Conservation (phyloP, 1,140 invertebrate species). For the Heliconius hewitsoni region DNA sequence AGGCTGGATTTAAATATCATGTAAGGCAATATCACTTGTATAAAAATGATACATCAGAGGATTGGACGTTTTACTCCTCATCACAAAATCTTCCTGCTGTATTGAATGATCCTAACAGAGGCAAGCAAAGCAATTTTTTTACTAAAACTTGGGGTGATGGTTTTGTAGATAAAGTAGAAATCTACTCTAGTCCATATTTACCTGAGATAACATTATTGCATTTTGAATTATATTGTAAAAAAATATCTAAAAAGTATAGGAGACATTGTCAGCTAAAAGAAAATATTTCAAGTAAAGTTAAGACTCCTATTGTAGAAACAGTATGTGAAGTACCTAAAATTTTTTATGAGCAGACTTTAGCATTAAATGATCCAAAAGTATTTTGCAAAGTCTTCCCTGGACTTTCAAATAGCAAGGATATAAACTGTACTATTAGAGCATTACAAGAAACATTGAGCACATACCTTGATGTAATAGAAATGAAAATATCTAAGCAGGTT, state of each 20-base stretch:
- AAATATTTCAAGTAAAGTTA: conserved; percentile 63
- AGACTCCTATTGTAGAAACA: conserved; percentile 66
- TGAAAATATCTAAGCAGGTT: conserved; percentile 97
- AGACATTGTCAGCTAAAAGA: conserved; percentile 81
- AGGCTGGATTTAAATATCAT: conserved; percentile 94
- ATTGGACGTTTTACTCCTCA: conserved; percentile 90
- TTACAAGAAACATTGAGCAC: conserved; percentile 90
- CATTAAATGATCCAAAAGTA: conserved; percentile 90
- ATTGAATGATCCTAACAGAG: conserved; percentile 95
- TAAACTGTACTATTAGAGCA: conserved; percentile 69
- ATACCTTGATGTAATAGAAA: conserved; percentile 97
- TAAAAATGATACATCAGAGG: conserved; percentile 81
- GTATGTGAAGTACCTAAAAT: conserved; percentile 88
- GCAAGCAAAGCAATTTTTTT: conserved; percentile 96
- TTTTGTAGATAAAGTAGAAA: conserved; percentile 91
- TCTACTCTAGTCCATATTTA: conserved; percentile 90
- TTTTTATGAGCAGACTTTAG: conserved; percentile 92
- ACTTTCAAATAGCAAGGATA: conserved; percentile 71
- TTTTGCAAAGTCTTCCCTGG: conserved; percentile 93
- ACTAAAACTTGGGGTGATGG: conserved; percentile 98
- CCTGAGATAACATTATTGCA: conserved; percentile 92
- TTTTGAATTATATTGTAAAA: conserved; percentile 94
- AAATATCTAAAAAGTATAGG: conserved; percentile 85
- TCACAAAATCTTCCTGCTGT: conserved; percentile 97
- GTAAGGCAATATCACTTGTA: conserved; percentile 90